Evolutionary conservation across 2,113 vertebrate species (phyloP), one percentile per base, ranked within the genome.

Genomic region (Dromas ardeola): DNA sequence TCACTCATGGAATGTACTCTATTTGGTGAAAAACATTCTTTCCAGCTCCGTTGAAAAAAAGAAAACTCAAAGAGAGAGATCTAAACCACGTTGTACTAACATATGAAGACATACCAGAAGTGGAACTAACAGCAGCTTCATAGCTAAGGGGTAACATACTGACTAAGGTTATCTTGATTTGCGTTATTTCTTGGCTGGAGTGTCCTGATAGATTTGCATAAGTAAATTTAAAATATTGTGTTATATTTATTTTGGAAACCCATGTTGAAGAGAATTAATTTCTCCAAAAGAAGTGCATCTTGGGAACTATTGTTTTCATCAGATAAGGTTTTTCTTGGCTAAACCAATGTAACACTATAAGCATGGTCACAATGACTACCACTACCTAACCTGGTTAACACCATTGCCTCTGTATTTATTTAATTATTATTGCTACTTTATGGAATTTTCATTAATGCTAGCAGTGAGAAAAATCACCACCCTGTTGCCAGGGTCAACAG

Each of bases 321-420:
- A 94, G 81, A 94, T 86, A 90, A 67, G 34, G n/a, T 66, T 91
- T 91, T 88, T 90, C 84, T 97, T 96, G 96, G 91, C 95, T 82
- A 85, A 80, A 83, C 10, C 43, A 27, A 4, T 67, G 89, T 94
- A 95, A 90, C 55, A 83, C 50, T 88, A 30, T 95, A 93, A 91
- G 58, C 13, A 47, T 10, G 17, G 66, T 70, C 40, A 85, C 65
- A 71, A 91, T 34, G 16, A 17, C 81, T 86, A 71, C 59, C 47
- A 76, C 42, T 87, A 66, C 58, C 59, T 86, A 82, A 84, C 72
- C 77, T 84, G 45, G 81, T 92, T 94, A 88, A 27, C 84, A 96
- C 58, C 38, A 71, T 32, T 88, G 47, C 42, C 36, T 47, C 81
- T 52, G 34, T 62, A 70, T 80, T 95, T 93, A 85, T 94, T 91